These are phyloP conservation scores for Platycercus adscitus DNA, from an alignment of 2,113 vertebrate genomes.

Conservation along the genomic window DNA sequence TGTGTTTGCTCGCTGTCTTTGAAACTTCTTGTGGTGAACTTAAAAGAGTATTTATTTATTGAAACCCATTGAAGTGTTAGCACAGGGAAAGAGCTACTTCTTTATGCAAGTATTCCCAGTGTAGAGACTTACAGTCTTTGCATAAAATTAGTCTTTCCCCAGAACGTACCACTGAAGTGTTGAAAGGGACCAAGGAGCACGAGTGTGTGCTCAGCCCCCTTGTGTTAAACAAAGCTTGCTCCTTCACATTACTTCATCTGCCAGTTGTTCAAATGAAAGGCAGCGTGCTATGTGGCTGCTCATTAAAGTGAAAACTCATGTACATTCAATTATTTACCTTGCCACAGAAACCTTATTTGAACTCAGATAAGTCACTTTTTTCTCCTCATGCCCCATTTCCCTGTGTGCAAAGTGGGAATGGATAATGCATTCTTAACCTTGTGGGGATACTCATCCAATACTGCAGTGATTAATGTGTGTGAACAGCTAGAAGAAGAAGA, in stretches of 20 bases:
- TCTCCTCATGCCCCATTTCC: neutral
- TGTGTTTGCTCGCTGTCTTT: neutral
- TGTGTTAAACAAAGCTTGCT: neutral
- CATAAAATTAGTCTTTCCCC: neutral
- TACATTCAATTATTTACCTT: neutral
- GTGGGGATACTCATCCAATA: neutral
- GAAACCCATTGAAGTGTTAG: neutral
- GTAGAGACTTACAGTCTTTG: neutral
- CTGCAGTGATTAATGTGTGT: neutral
- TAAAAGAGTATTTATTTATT: neutral
- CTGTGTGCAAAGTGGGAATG: rapidly evolving
- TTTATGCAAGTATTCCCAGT: neutral
- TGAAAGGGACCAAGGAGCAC: neutral
- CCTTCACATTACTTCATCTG: neutral
- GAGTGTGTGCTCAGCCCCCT: neutral
- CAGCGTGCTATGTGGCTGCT: neutral
- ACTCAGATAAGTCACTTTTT: neutral
- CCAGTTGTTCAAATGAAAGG: neutral
- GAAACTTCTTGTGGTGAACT: neutral
- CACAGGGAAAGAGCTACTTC: neutral
- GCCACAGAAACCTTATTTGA: neutral
- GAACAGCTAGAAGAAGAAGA: neutral
- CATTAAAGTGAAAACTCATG: neutral
- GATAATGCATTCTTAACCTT: neutral
- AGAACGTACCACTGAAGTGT: neutral